Base-by-base conservation (phyloP, 30 jellyfish, hydroid and myxozoan genomes). In the Turritopsis dohrnii region DNA sequence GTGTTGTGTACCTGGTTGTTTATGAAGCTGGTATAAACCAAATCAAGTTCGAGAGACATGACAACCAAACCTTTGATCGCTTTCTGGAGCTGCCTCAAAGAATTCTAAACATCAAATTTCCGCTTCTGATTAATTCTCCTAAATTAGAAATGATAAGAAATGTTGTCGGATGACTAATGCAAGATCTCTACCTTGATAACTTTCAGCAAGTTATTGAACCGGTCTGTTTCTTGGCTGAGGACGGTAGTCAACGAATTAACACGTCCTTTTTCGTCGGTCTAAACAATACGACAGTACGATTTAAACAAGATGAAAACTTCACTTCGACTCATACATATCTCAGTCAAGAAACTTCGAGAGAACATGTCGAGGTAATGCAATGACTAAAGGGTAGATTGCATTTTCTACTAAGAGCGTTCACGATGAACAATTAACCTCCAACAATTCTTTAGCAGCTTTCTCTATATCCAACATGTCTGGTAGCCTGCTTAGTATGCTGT, bases 31-130 rank as follows among this genome's bases (percentile, higher is more conserved):
- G 86, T 88, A 81, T 87, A 93, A 52, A 93, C 96, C 52, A 71
- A 71, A 66, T 93, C 98, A 18, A 93, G 90, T 84, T 93, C 96
- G 60, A 93, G 81, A 19, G 98, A 93, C 98, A 93, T 93, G 53
- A 93, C 98, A n/a, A 89, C 98, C 81, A 93, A 75, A 3, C 98
- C 98, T 77, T 93, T 93, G 85, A 93, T 93, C 9, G 98, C 98
- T 79, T 88, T 88, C 71, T 93, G 98, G 31, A 93, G 84, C 80
- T 93, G 96, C 52, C 71, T 26, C 52, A 93, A 87, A 16, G 98
- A 93, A 52, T 88, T 89, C 98, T 93, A 90, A 22, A 66, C 52
- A 75, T 29, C 66, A 29, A 66, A n/a, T n/a, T n/a, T n/a, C n/a
- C n/a, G n/a, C n/a, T n/a, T n/a, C n/a, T n/a, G n/a, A n/a, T n/a